These are phyloP conservation scores for Zoanthus solanderi DNA, from an alignment of 92 coral and sea anemone species.

Conservation along the genomic window DNA sequence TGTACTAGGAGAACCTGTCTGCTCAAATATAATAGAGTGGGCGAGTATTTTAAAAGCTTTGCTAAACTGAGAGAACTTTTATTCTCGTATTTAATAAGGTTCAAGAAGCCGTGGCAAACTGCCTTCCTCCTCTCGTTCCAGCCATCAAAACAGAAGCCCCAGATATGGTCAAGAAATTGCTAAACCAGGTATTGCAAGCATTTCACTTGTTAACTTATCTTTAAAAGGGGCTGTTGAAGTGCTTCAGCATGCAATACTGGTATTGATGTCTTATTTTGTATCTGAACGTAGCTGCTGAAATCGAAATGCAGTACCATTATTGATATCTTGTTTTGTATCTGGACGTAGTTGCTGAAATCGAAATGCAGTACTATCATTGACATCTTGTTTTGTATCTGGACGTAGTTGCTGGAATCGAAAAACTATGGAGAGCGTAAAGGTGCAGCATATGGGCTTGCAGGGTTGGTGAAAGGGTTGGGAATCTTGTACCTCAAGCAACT, in stretches of 20 bases:
- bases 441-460: slow-evolving; percentile 97
- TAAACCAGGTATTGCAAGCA: slow-evolving; percentile 72
- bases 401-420: too few species aligned
- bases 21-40: too few species aligned
- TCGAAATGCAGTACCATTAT: too few species aligned
- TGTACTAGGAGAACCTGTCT: too few species aligned
- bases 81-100: slow-evolving; percentile 61
- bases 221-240: too few species aligned
- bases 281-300: background rate
- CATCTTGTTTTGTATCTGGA: background rate
- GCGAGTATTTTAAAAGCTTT: too few species aligned
- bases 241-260: too few species aligned
- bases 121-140: slow-evolving; percentile 97
- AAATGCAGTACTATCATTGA: too few species aligned
- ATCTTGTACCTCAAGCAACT: slow-evolving; percentile 92
- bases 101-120: slow-evolving; percentile 97
- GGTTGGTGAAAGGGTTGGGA: slow-evolving; percentile 96
- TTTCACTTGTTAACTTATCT: background rate
- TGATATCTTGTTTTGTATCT: background rate
- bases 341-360: background rate
- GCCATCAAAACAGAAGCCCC: slow-evolving; percentile 98
- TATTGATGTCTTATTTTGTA: background rate
- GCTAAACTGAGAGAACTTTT: too few species aligned
- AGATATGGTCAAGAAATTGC: slow-evolving; percentile 90
- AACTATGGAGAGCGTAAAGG: slow-evolving; percentile 97